phyloP scores from a whole-genome alignment of 2,113 vertebrate genomes.

The Chauna torquata region DNA sequence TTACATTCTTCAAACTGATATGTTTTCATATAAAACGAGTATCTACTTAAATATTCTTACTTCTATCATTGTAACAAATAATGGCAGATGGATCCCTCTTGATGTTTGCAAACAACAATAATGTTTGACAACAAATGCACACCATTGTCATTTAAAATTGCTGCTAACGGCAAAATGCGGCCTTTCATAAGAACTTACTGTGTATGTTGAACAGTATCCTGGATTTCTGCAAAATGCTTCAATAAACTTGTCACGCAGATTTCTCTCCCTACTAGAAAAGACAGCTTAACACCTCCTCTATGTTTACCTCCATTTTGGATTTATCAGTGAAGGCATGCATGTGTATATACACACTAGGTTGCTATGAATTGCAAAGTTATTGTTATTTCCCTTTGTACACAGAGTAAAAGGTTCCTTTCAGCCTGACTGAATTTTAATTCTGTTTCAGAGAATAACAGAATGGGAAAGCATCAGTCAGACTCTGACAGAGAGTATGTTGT shows the following conservation, averaged over 20 bases:
- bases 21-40: neutral
- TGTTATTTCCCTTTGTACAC: conserved; percentile 3
- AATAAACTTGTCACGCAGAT: neutral
- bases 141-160: neutral
- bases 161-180: neutral
- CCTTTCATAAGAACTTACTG: conserved; percentile 5
- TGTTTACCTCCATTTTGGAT: neutral
- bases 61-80: conserved; percentile 8
- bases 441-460: neutral
- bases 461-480: neutral
- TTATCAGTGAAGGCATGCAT: conserved; percentile 6
- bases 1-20: neutral
- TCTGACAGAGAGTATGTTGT: neutral
- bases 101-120: conserved; percentile 13
- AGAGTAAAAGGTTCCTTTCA: conserved; percentile 28
- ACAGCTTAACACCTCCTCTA: neutral
- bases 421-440: conserved; percentile 31
- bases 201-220: neutral
- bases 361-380: conserved; percentile 21
- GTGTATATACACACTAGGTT: neutral
- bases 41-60: neutral
- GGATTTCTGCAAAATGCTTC: conserved; percentile 23
- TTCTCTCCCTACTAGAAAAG: conserved; percentile 28
- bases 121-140: neutral
- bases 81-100: neutral